Base-by-base conservation (phyloP, 92 coral and sea anemone genomes). In the Metridium senile region DNA sequence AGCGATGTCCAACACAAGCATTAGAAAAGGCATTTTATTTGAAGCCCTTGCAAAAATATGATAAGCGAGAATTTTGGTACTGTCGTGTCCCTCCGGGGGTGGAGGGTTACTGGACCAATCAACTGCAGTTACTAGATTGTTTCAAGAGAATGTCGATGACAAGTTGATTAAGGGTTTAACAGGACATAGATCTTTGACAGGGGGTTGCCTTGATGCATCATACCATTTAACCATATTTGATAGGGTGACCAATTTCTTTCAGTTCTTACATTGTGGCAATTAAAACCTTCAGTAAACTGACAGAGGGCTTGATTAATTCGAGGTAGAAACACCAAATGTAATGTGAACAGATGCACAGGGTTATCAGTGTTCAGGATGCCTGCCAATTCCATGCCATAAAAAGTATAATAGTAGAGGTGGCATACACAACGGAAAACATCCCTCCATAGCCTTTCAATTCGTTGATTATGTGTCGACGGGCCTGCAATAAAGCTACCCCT, bases 401-500 rank as follows among this genome's bases (percentile, higher is more conserved):
- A 81, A 9, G 66, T 57, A 57, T 85, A 85, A 49, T 85, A 85
- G 74, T 62, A 81, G 28, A 74, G 59, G 76, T 80, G 90, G 56
- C 47, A 56, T 28, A 85, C 89, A 85, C 89, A 85, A 26, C 85
- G 70, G 64, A 79, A 85, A 33, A 85, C 89, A 85, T 85, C 89
- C 62, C 84, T 72, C 80, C 88, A 84, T 45, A 79, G 73, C 62
- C 85, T 31, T 61, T 87, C 92, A 30, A 89, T 81, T 17, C 90
- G 45, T 54, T 89, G 93, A 56, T 89, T 89, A 45, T 85, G 74
- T 13, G 88, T 85, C 23, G 93, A 85, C 22, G 93, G 78, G 20
- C 90, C 89, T 0, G 89, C 89, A 33, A 84, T 81, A 51, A 82
- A 85, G 69, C 90, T 82, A 29, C 87, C 93, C 63, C 87, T 76